Conservation (phyloP, 30 jellyfish, hydroid and myxozoan species). For the Rhopilema esculentum region DNA sequence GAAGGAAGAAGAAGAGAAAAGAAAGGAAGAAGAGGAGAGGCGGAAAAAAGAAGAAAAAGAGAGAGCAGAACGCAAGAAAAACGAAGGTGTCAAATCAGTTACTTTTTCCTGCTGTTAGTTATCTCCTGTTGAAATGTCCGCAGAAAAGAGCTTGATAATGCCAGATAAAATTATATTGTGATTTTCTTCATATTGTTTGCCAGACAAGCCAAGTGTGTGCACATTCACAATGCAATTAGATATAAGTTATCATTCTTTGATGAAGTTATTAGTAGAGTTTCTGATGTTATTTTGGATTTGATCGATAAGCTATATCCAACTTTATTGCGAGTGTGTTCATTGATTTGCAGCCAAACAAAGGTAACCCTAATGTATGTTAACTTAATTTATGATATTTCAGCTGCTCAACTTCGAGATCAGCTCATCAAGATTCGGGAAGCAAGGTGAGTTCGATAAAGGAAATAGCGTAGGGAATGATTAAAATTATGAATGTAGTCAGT, state of each 20-base stretch:
- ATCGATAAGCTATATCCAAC: too few species aligned
- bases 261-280: too few species aligned
- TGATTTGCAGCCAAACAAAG: not conserved
- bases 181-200: too few species aligned
- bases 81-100: conserved; percentile 26
- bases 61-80: conserved; percentile 44
- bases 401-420: conserved; percentile 23
- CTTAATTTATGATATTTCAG: not conserved
- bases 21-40: conserved; percentile 70
- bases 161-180: too few species aligned
- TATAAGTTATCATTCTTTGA: too few species aligned
- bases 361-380: not conserved
- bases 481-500: too few species aligned
- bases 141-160: too few species aligned
- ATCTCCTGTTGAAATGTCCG: not conserved
- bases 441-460: not conserved
- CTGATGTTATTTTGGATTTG: too few species aligned
- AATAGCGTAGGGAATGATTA: not conserved
- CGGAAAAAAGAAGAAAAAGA: conserved; percentile 58
- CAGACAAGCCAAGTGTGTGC: too few species aligned
- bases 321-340: not conserved
- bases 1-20: conserved; percentile 62
- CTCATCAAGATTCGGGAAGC: conserved; percentile 17
- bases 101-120: not conserved
- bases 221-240: too few species aligned